phyloP scores from a whole-genome alignment of 2,113 vertebrate genomes.

The Cyprinodon brontotheroides region DNA sequence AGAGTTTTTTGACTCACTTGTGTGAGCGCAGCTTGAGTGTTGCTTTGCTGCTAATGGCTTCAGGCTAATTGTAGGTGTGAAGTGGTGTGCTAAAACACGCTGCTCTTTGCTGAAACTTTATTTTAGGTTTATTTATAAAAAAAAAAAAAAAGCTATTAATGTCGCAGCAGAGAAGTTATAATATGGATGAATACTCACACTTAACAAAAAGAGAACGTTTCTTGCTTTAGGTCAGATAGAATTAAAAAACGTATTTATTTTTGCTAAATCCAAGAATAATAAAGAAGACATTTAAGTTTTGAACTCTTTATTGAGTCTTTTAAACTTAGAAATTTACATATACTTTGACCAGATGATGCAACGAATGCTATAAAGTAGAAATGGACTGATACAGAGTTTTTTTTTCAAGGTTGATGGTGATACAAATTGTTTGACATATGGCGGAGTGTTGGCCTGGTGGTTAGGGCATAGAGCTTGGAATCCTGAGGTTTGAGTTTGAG shows the following conservation, averaged over 20 bases:
- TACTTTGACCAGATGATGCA: no score
- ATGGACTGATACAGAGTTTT: no score
- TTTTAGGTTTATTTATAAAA: neutral
- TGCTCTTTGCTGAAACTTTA: conserved; percentile 10
- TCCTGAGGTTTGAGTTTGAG: no score
- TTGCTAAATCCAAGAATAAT: neutral
- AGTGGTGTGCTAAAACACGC: neutral
- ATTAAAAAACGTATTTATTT: neutral
- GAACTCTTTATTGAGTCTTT: no score
- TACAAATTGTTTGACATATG: no score
- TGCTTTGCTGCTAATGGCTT: conserved; percentile 9
- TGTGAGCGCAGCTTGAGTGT: neutral
- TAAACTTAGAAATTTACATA: neutral
- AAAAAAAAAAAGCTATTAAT: neutral
- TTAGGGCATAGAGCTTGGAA: no score
- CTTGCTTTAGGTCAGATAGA: no score
- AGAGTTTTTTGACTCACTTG: neutral
- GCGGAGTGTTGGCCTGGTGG: no score
- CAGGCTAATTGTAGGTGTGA: conserved; percentile 14
- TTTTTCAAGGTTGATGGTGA: no score
- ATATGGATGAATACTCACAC: neutral
- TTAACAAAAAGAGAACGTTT: no score
- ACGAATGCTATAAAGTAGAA: no score
- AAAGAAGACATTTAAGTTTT: neutral
- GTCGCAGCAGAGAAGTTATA: neutral